These are phyloP conservation scores for Metalampra italica DNA, from an alignment of 2,888 invertebrate species.

Conservation along the genomic window DNA sequence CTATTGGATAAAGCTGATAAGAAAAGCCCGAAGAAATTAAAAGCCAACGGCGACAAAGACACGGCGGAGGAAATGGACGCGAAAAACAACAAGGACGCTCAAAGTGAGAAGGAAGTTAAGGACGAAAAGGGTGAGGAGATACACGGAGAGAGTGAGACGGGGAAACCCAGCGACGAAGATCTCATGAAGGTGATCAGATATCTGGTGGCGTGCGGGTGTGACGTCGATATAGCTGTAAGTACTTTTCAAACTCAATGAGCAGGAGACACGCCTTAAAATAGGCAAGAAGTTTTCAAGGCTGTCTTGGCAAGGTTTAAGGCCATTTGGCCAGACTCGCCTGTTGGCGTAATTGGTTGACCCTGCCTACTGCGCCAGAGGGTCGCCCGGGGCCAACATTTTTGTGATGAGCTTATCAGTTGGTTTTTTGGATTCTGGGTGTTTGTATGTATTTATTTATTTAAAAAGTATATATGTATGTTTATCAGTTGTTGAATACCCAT, in stretches of 20 bases:
- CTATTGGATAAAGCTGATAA: slow-evolving; percentile 42
- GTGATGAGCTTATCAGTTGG: too few relatives aligned
- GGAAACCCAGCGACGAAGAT: slow-evolving; percentile 39
- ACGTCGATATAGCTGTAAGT: slow-evolving; percentile 84
- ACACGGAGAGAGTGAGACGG: slow-evolving; percentile 23
- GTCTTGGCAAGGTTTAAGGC: too few relatives aligned
- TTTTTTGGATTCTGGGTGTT: too few relatives aligned
- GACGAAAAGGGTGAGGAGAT: slow-evolving; percentile 16
- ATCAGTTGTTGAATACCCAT: too few relatives aligned
- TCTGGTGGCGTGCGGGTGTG: slow-evolving; percentile 88
- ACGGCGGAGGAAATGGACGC: slow-evolving; percentile 15
- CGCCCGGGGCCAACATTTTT: too few relatives aligned
- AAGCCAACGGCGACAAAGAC: slow-evolving; percentile 11
- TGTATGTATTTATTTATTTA: too few relatives aligned
- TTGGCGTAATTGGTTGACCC: too few relatives aligned
- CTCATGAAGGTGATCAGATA: slow-evolving; percentile 77
- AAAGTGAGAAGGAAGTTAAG: slow-evolving; percentile 39
- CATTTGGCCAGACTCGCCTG: too few relatives aligned
- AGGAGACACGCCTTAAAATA: too few relatives aligned
- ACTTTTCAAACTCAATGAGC: not conserved
- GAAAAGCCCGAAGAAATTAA: slow-evolving; percentile 17
- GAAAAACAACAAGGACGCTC: slow-evolving; percentile 16
- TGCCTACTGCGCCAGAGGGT: too few relatives aligned
- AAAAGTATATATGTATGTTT: too few relatives aligned
- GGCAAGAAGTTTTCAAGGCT: too few relatives aligned